These are phyloP conservation scores for Butorides virescens DNA, from an alignment of 2,113 vertebrate genomes.

Conservation along the genomic window DNA sequence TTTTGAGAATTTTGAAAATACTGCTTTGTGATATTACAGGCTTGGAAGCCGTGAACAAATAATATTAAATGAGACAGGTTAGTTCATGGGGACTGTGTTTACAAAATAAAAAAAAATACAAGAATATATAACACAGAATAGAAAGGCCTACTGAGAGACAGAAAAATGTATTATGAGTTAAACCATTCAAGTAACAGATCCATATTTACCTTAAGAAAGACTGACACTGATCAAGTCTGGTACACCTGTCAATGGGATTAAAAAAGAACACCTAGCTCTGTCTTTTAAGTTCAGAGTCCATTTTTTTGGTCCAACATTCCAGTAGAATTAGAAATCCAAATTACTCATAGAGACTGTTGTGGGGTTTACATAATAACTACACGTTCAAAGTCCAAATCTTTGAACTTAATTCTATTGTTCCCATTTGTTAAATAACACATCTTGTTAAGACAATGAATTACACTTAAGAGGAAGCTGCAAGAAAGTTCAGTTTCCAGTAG, in stretches of 20 bases:
- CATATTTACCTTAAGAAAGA: not conserved
- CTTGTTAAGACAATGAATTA: not conserved
- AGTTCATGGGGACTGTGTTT: not conserved
- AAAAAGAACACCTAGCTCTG: not conserved
- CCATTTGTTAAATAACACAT: not conserved
- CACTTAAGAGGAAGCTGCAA: not conserved
- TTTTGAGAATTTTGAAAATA: not conserved
- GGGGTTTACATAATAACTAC: not conserved
- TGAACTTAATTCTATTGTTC: not conserved
- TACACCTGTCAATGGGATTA: not conserved
- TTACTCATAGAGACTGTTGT: not conserved
- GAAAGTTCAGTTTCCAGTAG: not conserved
- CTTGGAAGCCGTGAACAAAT: not conserved
- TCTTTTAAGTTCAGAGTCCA: not conserved
- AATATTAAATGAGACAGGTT: not conserved
- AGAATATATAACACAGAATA: not conserved
- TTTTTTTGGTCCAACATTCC: not conserved
- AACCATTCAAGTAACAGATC: not conserved
- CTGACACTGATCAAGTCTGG: not conserved
- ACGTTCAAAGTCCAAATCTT: not conserved
- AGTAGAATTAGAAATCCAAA: not conserved
- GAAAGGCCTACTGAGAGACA: not conserved
- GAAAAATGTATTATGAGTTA: not conserved
- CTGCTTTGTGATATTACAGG: not conserved
- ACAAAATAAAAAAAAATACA: not conserved